phyloP scores from a whole-genome alignment of 92 coral and sea anemone genomes.

The Phenganax subtilis region DNA sequence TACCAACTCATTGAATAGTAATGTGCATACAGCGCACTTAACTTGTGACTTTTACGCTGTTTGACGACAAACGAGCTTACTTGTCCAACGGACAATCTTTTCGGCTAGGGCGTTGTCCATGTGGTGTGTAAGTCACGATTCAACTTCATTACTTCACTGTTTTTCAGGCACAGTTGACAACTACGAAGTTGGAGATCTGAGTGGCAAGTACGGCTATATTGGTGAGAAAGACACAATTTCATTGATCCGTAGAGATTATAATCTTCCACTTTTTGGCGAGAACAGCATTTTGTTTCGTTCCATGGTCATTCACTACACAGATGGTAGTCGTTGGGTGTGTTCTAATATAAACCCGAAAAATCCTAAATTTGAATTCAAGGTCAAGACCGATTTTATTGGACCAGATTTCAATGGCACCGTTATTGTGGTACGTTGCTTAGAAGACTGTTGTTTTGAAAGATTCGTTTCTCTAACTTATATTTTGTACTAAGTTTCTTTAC shows the following conservation, averaged over 20 bases:
- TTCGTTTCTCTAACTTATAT: neutral
- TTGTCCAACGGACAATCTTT: too few relatives aligned
- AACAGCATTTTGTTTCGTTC: constrained; percentile 87
- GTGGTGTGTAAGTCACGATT: too few relatives aligned
- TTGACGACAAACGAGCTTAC: too few relatives aligned
- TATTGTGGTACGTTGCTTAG: constrained; percentile 57
- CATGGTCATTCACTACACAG: constrained; percentile 65
- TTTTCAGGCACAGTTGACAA: constrained; percentile 76
- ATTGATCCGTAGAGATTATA: constrained; percentile 55
- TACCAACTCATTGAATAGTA: too few relatives aligned
- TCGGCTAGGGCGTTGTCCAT: too few relatives aligned
- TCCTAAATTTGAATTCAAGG: constrained; percentile 44
- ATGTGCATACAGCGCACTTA: too few relatives aligned
- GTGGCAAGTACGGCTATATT: constrained; percentile 81
- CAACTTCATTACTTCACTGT: neutral
- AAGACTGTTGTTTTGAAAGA: neutral
- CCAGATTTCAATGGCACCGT: constrained; percentile 66
- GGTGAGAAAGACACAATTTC: constrained; percentile 39
- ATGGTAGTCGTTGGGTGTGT: constrained; percentile 84
- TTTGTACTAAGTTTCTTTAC: too few relatives aligned
- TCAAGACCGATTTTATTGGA: constrained; percentile 57
- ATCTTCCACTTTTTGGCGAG: constrained; percentile 82
- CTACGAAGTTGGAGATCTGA: constrained; percentile 87
- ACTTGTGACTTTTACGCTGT: too few relatives aligned
- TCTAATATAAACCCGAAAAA: constrained; percentile 55